Base-by-base conservation (phyloP, 2,888 invertebrate genomes). In the Cryptocheilus praepositus region DNA sequence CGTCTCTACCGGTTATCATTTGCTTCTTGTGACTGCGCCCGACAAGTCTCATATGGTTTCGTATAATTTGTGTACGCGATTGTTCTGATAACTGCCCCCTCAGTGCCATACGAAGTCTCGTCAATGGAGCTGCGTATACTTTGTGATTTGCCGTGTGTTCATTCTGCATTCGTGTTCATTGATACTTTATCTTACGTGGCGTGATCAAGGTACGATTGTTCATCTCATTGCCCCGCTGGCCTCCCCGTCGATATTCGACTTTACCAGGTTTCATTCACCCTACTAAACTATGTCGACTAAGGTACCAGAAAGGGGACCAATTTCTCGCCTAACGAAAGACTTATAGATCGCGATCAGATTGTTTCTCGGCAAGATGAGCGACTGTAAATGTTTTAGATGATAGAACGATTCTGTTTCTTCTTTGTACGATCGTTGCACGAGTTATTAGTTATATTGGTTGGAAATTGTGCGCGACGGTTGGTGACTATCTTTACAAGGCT, bases 221-320 rank as follows among this genome's bases (percentile, higher is more conserved):
- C 54, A 53, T 63, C 60, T 59, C 66, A 49, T 49, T 44, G 46
- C 63, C 62, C 21, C 28, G 67, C 68, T 60, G 67, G 62, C 64
- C 57, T 49, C 49, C 4, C 16, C 16, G 49, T 49, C 49, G 18
- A 49, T 49, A 4, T 49, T 45, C 45, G 45, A 45, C 16, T 7
- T 45, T 45, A 8, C 3, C 49, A n/a, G 49, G 4, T 16, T 49
- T 19, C 16, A 19, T 18, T 49, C 49, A 19, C 13, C 13, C 8
- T 36, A 36, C 36, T 36, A 36, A 7, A 36, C 36, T 28, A 28
- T 7, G 13, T 36, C 36, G 49, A 43, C 11, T 21, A 63, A 61
- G 49, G 22, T 55, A 62, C 60, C 64, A 55, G 58, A 64, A 28
- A 57, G 65, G 73, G 76, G 73, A 76, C 76, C 76, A 76, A 74